These are phyloP conservation scores for Glossosoma conforme DNA, from an alignment of 1,140 invertebrate genomes.

Conservation along the genomic window DNA sequence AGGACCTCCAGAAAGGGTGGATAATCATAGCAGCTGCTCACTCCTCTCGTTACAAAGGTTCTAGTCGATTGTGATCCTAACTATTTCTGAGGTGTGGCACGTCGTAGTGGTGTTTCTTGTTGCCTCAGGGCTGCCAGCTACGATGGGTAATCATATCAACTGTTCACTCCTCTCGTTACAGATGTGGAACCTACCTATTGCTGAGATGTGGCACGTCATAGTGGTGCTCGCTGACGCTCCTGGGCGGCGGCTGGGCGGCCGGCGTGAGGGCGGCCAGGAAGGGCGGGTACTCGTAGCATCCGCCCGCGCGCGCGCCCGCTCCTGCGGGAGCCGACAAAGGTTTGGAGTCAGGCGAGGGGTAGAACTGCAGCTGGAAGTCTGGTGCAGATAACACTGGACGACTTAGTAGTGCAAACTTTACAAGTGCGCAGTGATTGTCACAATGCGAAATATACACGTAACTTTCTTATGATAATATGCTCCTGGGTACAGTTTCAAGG, in stretches of 20 bases:
- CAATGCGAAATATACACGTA: too few species aligned
- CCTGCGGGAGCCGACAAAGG: slow-evolving; percentile 50
- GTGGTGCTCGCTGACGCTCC: slow-evolving; percentile 63
- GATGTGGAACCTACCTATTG: slow-evolving; percentile 45
- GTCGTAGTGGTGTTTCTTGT: slow-evolving; percentile 77
- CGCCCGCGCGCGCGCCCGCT: too few species aligned
- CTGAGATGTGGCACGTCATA: slow-evolving; percentile 78
- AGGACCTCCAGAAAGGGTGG: too few species aligned
- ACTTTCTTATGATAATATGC: too few species aligned
- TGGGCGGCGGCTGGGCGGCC: slow-evolving; percentile 18
- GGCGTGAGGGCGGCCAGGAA: slow-evolving; percentile 34
- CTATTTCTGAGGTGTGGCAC: slow-evolving; percentile 66
- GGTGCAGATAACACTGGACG: slow-evolving; percentile 23
- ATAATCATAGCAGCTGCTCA: too few species aligned
- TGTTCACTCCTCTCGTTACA: too few species aligned
- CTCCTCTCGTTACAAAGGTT: too few species aligned
- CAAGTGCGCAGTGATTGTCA: too few species aligned
- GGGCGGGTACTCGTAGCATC: slow-evolving; percentile 29
- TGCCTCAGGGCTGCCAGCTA: slow-evolving; percentile 32
- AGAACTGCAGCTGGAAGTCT: slow-evolving; percentile 87
- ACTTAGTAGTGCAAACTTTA: too few species aligned
- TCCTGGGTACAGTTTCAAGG: too few species aligned
- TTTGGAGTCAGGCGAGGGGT: slow-evolving; percentile 80
- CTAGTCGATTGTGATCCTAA: too few species aligned
- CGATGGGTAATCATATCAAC: too few species aligned